These are phyloP conservation scores for Semotilus atromaculatus DNA, from an alignment of 2,797 vertebrate genomes.

Conservation along the genomic window DNA sequence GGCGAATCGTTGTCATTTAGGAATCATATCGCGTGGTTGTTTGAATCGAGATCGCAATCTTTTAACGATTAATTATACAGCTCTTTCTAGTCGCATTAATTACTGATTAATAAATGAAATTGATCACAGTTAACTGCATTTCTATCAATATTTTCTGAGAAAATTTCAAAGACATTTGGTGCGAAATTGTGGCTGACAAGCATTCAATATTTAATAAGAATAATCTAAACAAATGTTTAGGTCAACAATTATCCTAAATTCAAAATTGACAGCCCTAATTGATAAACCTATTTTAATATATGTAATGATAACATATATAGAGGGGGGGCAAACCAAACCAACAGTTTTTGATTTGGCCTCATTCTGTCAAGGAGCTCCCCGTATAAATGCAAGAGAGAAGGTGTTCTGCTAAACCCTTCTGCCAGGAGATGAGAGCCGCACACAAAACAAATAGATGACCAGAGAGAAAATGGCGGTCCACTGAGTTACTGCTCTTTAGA, in stretches of 20 bases:
- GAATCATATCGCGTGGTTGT: not conserved
- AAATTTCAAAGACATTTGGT: not conserved
- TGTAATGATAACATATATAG: not conserved
- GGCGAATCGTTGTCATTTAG: no score
- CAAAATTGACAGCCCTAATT: not conserved
- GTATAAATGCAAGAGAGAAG: constrained; percentile 19
- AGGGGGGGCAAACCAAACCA: not conserved
- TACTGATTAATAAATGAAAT: not conserved
- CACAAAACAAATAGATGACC: constrained; percentile 43
- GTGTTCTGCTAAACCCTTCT: constrained; percentile 10
- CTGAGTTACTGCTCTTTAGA: constrained; percentile 21
- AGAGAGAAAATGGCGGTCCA: constrained; percentile 1
- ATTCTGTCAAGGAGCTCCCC: constrained; percentile 34
- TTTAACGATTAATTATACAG: no score
- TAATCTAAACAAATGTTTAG: not conserved
- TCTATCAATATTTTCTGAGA: not conserved
- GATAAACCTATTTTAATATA: not conserved
- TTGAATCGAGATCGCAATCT: no score
- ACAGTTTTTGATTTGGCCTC: constrained; percentile 19
- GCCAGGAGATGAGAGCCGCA: not conserved
- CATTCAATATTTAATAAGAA: not conserved
- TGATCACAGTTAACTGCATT: not conserved
- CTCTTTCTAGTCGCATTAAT: not conserved
- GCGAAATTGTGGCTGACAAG: not conserved
- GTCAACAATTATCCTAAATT: not conserved